Evolutionary conservation across 2,797 vertebrate species (phyloP).

Genomic region (Dallia pectoralis): DNA sequence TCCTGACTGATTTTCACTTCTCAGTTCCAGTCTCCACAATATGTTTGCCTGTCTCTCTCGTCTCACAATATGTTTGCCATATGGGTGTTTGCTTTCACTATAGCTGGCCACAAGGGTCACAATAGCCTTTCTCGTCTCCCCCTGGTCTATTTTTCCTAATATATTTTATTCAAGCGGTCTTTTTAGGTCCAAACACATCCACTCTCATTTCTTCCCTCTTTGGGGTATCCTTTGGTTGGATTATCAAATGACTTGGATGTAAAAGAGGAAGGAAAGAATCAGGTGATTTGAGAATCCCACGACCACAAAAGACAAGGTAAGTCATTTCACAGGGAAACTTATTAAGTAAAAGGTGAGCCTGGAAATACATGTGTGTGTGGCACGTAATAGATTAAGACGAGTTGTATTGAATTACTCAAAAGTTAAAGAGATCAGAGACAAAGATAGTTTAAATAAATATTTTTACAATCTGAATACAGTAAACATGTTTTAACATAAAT

Average conservation of each 20-base stretch:
- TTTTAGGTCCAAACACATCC: background rate
- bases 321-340: background rate
- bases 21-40: background rate
- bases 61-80: background rate
- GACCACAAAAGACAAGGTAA: background rate
- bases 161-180: background rate
- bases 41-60: background rate
- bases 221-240: background rate
- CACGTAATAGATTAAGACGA: background rate
- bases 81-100: background rate
- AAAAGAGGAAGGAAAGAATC: background rate
- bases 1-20: background rate
- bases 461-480: background rate
- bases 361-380: background rate
- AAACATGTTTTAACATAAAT: background rate
- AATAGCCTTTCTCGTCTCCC: constrained; percentile 11
- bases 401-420: background rate
- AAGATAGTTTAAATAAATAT: background rate
- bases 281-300: background rate
- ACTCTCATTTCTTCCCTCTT: background rate
- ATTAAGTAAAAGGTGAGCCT: background rate
- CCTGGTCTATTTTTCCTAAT: constrained; percentile 16
- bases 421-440: background rate
- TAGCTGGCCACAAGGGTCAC: background rate
- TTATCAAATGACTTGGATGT: background rate